A percentile compares a stretch with the other conserved stretches of the same genome.
phyloP scores from a whole-genome alignment of 2,888 invertebrate genomes.

The Merodon equestris region DNA sequence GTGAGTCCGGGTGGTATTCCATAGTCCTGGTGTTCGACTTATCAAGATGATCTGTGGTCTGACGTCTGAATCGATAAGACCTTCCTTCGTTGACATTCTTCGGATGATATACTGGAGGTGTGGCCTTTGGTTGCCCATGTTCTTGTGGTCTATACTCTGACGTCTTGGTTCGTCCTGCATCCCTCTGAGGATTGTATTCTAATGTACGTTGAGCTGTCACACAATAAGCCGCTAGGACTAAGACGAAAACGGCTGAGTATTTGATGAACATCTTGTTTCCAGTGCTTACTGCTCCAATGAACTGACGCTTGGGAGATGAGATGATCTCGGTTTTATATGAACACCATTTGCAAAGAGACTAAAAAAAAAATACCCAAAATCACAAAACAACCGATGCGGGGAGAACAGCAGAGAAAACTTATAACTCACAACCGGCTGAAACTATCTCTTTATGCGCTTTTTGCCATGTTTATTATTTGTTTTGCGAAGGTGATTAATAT shows the following conservation, averaged over 20 bases:
- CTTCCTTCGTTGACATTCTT: not conserved
- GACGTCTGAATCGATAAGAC: slow-evolving; percentile 1
- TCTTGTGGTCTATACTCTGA: slow-evolving; percentile 32
- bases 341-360: no score
- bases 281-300: not conserved
- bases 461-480: no score
- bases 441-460: slow-evolving; percentile 15
- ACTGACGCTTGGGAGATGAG: no score
- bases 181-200: slow-evolving; percentile 29
- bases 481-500: no score
- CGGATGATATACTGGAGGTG: not conserved
- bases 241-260: slow-evolving; percentile 21
- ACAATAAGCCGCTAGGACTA: slow-evolving; percentile 16
- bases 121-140: slow-evolving; percentile 17
- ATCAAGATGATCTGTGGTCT: slow-evolving; percentile 23
- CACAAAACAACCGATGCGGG: no score
- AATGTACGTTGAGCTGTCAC: slow-evolving; percentile 29
- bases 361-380: no score
- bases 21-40: slow-evolving; percentile 14
- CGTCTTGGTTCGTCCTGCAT: slow-evolving; percentile 4
- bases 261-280: slow-evolving; percentile 36
- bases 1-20: slow-evolving; percentile 24
- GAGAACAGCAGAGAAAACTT: no score
- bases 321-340: no score
- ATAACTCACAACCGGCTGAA: no score